Conservation (phyloP, 2,113 vertebrate species). For the Hyperopisus bebe region DNA sequence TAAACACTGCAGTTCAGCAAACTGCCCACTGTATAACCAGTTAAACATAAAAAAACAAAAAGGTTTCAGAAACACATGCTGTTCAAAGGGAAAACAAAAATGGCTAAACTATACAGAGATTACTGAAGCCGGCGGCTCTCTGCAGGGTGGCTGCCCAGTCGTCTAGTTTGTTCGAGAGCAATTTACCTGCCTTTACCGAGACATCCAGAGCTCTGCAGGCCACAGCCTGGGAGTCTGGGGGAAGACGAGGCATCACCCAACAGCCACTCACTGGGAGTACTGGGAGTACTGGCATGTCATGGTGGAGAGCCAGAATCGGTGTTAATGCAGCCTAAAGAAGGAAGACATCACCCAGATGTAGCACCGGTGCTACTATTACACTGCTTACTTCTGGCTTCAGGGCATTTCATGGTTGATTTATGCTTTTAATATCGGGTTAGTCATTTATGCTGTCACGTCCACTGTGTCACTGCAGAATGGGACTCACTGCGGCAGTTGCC, state of each 20-base stretch:
- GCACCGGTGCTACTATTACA: not conserved
- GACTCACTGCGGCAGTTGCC: not conserved
- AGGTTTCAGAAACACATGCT: not conserved
- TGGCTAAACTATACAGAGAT: constrained; percentile 27
- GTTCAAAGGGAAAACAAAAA: not conserved
- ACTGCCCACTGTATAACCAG: not conserved
- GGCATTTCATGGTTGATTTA: not conserved
- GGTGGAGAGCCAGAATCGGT: not conserved
- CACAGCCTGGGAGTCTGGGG: not conserved
- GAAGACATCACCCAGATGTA: not conserved
- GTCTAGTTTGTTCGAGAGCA: constrained; percentile 34
- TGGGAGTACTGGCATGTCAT: not conserved
- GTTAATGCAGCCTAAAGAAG: not conserved
- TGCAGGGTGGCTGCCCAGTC: constrained; percentile 24
- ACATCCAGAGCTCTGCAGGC: constrained; percentile 1
- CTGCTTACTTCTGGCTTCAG: not conserved
- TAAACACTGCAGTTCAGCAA: not conserved
- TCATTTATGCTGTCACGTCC: not conserved
- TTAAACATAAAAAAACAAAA: not conserved
- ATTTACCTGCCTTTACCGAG: constrained; percentile 36
- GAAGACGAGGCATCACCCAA: not conserved
- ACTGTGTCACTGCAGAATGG: not conserved
- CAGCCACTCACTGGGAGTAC: not conserved
- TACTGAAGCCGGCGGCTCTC: constrained; percentile 33
- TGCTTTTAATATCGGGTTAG: not conserved